Evolutionary conservation across 2,888 invertebrate genomes (phyloP).

Genomic region (Hedya salicella): DNA sequence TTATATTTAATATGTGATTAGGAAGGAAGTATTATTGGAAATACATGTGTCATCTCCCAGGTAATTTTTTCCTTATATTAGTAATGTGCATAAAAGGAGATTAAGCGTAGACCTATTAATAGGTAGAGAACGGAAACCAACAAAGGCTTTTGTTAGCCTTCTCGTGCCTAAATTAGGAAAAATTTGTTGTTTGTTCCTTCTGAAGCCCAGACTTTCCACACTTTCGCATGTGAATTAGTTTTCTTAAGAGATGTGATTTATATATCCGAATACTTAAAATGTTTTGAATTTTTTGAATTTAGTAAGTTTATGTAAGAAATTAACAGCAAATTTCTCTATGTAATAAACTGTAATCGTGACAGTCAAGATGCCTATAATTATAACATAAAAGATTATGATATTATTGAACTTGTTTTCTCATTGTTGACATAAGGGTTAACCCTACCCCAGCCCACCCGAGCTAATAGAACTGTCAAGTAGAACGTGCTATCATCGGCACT

Average conservation of each 20-base stretch:
- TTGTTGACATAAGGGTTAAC: neutral
- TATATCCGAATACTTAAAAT: conserved; percentile 2
- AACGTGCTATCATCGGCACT: conserved; percentile 23
- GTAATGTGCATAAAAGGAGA: no score
- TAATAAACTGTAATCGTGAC: no score
- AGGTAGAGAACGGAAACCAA: no score
- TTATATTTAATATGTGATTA: no score
- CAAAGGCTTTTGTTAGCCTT: neutral
- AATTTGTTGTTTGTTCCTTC: conserved; percentile 19
- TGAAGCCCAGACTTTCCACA: conserved; percentile 1
- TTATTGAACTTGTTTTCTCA: no score
- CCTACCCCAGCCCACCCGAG: conserved; percentile 4
- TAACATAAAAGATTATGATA: no score
- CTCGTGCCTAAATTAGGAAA: conserved; percentile 20
- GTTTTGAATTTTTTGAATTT: neutral
- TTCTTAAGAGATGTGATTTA: conserved; percentile 5
- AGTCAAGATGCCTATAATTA: no score
- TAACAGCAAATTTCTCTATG: no score
- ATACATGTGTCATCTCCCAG: no score
- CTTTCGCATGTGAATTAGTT: conserved; percentile 4
- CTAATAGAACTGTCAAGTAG: conserved; percentile 28
- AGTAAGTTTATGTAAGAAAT: neutral
- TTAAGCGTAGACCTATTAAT: no score
- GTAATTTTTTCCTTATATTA: no score
- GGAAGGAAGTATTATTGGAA: neutral